Evolutionary conservation across 2,113 vertebrate genomes (phyloP).

Genomic region (Elaphurus davidianus): DNA sequence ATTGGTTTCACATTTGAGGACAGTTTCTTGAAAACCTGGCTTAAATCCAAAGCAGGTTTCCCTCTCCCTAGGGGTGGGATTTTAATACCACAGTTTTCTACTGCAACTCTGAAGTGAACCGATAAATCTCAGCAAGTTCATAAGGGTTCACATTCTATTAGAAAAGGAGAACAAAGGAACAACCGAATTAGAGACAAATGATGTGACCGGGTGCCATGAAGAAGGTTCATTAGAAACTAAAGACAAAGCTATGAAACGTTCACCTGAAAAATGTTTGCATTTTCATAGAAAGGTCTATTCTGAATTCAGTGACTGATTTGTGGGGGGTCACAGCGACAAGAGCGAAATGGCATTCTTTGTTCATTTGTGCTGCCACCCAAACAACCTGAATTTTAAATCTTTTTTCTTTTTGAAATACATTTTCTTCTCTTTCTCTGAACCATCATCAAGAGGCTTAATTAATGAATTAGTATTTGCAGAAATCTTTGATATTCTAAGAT

Average conservation of each 20-base stretch:
- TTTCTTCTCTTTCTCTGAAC: constrained; percentile 17
- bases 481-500: constrained; percentile 72
- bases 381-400: neutral
- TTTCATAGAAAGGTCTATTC: neutral
- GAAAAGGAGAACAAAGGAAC: constrained; percentile 44
- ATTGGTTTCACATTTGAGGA: neutral
- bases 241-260: neutral
- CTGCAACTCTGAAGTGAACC: neutral
- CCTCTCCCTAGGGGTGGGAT: neutral
- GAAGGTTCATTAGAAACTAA: constrained; percentile 49
- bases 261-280: constrained; percentile 28
- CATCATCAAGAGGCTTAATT: constrained; percentile 64
- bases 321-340: neutral
- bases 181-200: constrained; percentile 63
- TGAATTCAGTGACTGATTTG: neutral
- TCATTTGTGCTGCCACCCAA: neutral
- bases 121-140: constrained; percentile 51
- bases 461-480: constrained; percentile 67
- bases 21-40: constrained; percentile 27
- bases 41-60: neutral
- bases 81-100: neutral
- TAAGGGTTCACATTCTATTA: constrained; percentile 42
- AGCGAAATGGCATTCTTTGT: neutral
- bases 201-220: neutral
- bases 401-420: constrained; percentile 17